phyloP scores from a whole-genome alignment of 2,797 vertebrate genomes.

The Steatocranus sp. region DNA sequence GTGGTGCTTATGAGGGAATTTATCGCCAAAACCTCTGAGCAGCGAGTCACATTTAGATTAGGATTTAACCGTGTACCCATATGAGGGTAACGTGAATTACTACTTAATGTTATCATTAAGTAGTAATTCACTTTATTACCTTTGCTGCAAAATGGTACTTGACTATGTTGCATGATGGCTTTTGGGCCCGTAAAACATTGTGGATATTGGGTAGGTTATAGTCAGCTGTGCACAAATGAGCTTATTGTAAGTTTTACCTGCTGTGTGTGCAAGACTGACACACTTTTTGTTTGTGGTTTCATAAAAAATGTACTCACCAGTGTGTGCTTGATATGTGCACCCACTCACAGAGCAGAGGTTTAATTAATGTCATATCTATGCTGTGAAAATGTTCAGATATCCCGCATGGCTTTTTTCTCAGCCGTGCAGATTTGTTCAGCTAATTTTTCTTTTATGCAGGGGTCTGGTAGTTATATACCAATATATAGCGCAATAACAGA shows the following conservation, averaged over 20 bases:
- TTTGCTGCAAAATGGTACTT: background rate
- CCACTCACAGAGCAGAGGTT: background rate
- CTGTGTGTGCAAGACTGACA: background rate
- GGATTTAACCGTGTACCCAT: background rate
- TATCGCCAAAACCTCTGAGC: background rate
- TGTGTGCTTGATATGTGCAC: background rate
- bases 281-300: background rate
- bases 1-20: background rate
- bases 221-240: background rate
- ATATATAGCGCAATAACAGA: background rate
- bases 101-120: background rate
- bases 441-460: background rate
- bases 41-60: background rate
- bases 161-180: background rate
- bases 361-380: background rate
- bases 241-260: background rate
- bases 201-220: background rate
- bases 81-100: background rate
- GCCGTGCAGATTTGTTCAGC: background rate
- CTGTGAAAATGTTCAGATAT: background rate
- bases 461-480: background rate
- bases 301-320: background rate
- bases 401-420: background rate
- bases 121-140: background rate
- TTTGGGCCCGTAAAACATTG: background rate